Evolutionary conservation across 2,113 vertebrate species (phyloP), one percentile per base, ranked within the genome.

Genomic region (Ammodytes dubius): DNA sequence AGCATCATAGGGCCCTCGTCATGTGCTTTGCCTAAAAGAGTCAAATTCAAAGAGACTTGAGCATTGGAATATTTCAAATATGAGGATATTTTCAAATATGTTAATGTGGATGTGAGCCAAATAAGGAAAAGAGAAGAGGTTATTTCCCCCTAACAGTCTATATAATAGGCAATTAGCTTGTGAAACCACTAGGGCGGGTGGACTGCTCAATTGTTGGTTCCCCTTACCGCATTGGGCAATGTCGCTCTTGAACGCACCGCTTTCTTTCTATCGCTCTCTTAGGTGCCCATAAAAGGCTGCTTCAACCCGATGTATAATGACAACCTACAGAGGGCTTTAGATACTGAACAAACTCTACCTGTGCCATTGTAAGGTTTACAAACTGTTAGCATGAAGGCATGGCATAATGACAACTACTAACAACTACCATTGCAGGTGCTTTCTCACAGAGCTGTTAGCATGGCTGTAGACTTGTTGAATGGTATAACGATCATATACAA

Each of bases 161-260:
- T 79, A 85, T 88, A 88, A 90, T 87, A 85, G 81, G 77, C 74
- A 89, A 90, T 91, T 92, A 91, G 77, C 77, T 84, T 73, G 81
- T 81, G 77, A 90, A 89, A 89, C 89, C 72, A 71, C 77, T 45
- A 10, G 74, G 59, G 74, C 40, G 39, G 43, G 39, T 70, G 45
- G 68, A 35, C 4, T n/a, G 61, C 77, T 65, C 75, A 40, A 50
- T 76, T 87, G 86, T 91, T 91, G 88, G 80, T 88, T 86, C 60
- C 85, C 17, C 74, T 77, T 73, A 86, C 82, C 88, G 58, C 15
- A 37, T 27, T 27, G 27, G 86, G 69, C 87, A 54, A 59, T 89
- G 74, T 87, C 84, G 84, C 85, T 88, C 79, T 69, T 77, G 58
- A 89, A 77, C 69, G 15, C 68, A n/a, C 37, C 37, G 67, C 80